Conservation (phyloP, 2,797 vertebrate species). For the Harpagifer antarcticus region DNA sequence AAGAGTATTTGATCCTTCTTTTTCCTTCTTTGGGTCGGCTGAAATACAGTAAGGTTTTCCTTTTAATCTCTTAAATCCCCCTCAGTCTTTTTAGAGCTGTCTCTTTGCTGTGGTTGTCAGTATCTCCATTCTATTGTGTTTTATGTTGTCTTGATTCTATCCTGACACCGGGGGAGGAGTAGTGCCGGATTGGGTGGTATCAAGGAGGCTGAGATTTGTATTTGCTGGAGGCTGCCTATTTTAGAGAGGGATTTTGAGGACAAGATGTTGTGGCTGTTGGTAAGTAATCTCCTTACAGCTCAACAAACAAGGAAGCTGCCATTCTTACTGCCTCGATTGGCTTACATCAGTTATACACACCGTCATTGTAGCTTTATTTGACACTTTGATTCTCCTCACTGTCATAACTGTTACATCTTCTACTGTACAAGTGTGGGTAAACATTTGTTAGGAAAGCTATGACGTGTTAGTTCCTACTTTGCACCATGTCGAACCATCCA, state of each 20-base stretch:
- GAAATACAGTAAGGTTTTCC: background rate
- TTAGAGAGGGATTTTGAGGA: slow-evolving; percentile 67
- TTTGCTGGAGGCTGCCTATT: slow-evolving; percentile 64
- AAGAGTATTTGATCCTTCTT: background rate
- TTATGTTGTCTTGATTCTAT: slow-evolving; percentile 61
- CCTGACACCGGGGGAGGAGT: slow-evolving; percentile 38
- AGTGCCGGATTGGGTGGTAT: slow-evolving; percentile 41
- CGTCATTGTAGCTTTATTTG: slow-evolving; percentile 47
- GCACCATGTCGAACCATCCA: slow-evolving; percentile 17
- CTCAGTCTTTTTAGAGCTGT: slow-evolving; percentile 24
- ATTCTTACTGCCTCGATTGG: slow-evolving; percentile 49
- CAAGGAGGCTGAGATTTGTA: slow-evolving; percentile 60
- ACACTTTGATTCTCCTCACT: slow-evolving; percentile 42
- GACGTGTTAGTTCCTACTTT: slow-evolving; percentile 19
- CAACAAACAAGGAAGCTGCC: slow-evolving; percentile 62
- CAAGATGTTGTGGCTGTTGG: slow-evolving; percentile 64
- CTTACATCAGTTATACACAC: slow-evolving; percentile 52
- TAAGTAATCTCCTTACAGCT: slow-evolving; percentile 76
- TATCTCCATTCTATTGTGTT: slow-evolving; percentile 39
- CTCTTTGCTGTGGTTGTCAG: slow-evolving; percentile 43
- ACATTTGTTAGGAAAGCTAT: slow-evolving; percentile 1
- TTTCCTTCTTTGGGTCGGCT: background rate
- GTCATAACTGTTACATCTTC: slow-evolving; percentile 9
- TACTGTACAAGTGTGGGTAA: background rate
- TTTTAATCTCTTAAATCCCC: slow-evolving; percentile 31